phyloP scores from a whole-genome alignment of 1,140 invertebrate genomes.

The Drosophila santomea region DNA sequence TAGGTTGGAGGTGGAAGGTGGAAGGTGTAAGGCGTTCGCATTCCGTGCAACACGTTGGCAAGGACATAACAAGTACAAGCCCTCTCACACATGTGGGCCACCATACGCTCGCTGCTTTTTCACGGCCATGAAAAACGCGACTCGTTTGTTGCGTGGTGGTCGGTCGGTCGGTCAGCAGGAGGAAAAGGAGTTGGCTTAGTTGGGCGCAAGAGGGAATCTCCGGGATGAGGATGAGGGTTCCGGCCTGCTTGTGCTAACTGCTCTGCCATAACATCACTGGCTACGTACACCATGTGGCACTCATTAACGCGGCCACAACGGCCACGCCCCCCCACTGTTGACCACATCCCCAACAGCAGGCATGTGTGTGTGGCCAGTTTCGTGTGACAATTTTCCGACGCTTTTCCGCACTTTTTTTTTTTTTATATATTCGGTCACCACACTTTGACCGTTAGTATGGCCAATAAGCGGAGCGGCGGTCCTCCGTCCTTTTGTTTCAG shows the following conservation, averaged over 20 bases:
- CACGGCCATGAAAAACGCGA: constrained; percentile 41
- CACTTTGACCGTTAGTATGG: constrained; percentile 30
- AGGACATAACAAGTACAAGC: constrained; percentile 35
- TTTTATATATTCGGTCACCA: background rate
- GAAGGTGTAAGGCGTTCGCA: constrained; percentile 8
- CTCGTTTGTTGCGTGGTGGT: constrained; percentile 30
- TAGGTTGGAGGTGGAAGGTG: background rate
- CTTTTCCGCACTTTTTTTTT: constrained; percentile 28
- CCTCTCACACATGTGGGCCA: constrained; percentile 9
- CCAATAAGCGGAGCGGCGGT: constrained; percentile 19
- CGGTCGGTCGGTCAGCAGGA: constrained; percentile 3
- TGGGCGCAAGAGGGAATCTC: background rate
- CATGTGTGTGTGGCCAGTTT: constrained; percentile 18
- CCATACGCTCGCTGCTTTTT: constrained; percentile 17
- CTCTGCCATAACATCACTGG: constrained; percentile 19
- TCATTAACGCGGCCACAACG: constrained; percentile 38
- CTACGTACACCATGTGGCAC: constrained; percentile 17
- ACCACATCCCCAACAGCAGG: constrained; percentile 26
- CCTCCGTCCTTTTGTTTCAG: constrained; percentile 18
- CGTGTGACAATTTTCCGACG: constrained; percentile 35
- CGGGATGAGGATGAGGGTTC: constrained; percentile 16
- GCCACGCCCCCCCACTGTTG: constrained; percentile 9
- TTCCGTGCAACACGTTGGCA: constrained; percentile 42
- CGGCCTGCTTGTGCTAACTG: constrained; percentile 6
- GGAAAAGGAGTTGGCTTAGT: constrained; percentile 21